phyloP scores from a whole-genome alignment of 2,113 vertebrate species.

The Ammodytes dubius region DNA sequence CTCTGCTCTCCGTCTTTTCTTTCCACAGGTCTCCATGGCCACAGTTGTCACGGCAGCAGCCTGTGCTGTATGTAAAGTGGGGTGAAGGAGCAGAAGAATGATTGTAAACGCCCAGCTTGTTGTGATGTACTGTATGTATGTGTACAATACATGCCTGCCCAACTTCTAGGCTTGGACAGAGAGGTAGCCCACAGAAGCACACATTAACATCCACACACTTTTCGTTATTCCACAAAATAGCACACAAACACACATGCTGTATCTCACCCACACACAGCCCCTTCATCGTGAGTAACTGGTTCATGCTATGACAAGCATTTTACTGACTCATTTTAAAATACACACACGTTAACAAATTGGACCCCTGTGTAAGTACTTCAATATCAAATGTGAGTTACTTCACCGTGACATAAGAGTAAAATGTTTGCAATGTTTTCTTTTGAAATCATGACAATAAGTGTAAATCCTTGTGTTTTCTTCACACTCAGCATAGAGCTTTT shows the following conservation, averaged over 20 bases:
- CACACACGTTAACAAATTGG: neutral
- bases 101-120: slow-evolving; percentile 46
- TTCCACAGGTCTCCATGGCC: slow-evolving; percentile 78
- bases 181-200: neutral
- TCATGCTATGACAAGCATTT: neutral
- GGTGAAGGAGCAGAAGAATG: slow-evolving; percentile 59
- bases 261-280: neutral
- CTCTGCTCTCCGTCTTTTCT: neutral
- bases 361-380: neutral
- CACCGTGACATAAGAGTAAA: too few species aligned
- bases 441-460: too few species aligned
- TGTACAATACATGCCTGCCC: neutral
- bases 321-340: neutral
- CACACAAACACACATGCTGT: neutral
- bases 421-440: too few species aligned
- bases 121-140: slow-evolving; percentile 18
- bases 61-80: slow-evolving; percentile 67
- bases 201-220: neutral
- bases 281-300: neutral
- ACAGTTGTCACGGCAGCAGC: slow-evolving; percentile 81
- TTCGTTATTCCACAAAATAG: neutral
- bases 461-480: too few species aligned
- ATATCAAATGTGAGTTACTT: neutral
- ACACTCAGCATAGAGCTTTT: too few species aligned
- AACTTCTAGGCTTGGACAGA: neutral